Evolutionary conservation across 2,797 vertebrate species (phyloP).

Genomic region (Mormyrops boulengeri): DNA sequence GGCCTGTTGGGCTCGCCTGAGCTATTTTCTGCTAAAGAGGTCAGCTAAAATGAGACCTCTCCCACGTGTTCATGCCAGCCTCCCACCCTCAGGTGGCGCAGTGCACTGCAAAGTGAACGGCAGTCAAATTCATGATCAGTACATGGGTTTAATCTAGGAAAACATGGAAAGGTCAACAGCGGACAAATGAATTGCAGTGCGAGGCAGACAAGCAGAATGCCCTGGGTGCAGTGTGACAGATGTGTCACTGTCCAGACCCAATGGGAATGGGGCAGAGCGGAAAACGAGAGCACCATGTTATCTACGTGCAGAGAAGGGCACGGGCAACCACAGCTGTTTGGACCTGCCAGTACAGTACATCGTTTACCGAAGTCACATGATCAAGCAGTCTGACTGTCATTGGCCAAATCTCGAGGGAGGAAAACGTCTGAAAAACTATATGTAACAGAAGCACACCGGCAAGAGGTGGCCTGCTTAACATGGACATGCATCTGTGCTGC

Average conservation of each 20-base stretch:
- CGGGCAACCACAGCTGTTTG: background rate
- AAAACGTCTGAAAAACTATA: background rate
- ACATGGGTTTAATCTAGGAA: background rate
- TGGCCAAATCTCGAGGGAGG: background rate
- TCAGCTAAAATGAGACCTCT: background rate
- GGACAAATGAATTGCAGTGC: background rate
- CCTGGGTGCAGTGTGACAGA: conserved; percentile 7
- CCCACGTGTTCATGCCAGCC: background rate
- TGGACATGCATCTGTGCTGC: background rate
- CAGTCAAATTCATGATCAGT: background rate
- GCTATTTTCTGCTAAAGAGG: background rate
- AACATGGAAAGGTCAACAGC: background rate
- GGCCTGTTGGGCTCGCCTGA: background rate
- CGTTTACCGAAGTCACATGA: background rate
- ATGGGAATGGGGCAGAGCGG: background rate
- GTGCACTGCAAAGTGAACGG: background rate
- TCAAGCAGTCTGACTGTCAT: background rate
- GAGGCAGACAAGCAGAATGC: conserved; percentile 45
- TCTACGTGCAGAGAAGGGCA: background rate
- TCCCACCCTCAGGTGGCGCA: background rate
- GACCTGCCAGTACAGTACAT: background rate
- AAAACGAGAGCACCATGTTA: background rate
- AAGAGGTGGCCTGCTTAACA: background rate
- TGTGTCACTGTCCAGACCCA: background rate
- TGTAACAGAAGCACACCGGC: background rate